Base-by-base conservation (phyloP, 2,797 vertebrate species). In the Acanthurus lineatus region DNA sequence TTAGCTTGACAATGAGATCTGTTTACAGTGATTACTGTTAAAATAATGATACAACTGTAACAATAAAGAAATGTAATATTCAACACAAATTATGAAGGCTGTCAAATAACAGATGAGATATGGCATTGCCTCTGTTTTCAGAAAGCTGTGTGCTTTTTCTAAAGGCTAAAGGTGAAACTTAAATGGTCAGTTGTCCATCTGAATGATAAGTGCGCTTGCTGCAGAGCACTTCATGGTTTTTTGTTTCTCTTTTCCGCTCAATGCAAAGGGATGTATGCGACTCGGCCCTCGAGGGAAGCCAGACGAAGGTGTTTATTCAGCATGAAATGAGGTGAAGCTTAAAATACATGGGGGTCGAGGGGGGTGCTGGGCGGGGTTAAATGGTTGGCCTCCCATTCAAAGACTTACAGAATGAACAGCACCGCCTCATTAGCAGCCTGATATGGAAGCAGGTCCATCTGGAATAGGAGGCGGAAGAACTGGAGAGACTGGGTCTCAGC, bases 241-340 rank as follows among this genome's bases (percentile, higher is more conserved):
- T 64, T 58, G 81, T 70, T 73, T 20, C 49, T 51, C 49, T 35
- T 35, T 35, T 35, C 32, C 32, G 12, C 48, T 67, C 42, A 53
- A 32, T 73, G 64, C 63, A 58, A 15, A 1, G 25, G 56, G 66
- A 69, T 47, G 64, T 58, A 28, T 61, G 63, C 35, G 82, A 48
- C 84, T 42, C 6, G 42, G 56, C 65, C 77, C 77, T 17, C 0
- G 12, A 77, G 81, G 71, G 25, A 12, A 49, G 54, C 57, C 79
- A 76, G 69, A 70, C 51, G 20, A 32, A 45, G 61, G 72, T 89
- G 88, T 93, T 89, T 91, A 91, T 89, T 80, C 76, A 79, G 88
- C 89, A 88, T 93, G 87, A 93, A 93, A 93, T 90, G 72, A 89
- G 79, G 71, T 84, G 80, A 83, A 42, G 64, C 77, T 88, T 89